Base-by-base conservation (phyloP, 2,888 invertebrate genomes). In the Oscheius sp. region DNA sequence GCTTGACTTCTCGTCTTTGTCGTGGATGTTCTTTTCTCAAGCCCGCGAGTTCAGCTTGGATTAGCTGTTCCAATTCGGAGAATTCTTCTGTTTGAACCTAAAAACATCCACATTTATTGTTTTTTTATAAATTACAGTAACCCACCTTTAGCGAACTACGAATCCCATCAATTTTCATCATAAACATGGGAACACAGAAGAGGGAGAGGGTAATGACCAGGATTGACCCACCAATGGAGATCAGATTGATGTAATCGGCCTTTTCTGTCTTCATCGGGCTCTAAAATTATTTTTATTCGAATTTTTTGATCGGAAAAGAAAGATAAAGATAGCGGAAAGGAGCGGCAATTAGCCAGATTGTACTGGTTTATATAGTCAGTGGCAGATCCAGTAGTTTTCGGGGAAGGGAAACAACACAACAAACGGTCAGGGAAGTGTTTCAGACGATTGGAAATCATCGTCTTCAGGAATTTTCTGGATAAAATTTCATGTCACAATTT, bases 61-160 rank as follows among this genome's bases (percentile, higher is more conserved):
- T 76, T 27, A 77, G 73, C 25, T 63, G 41, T 53, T 80, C 80
- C 53, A 80, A 46, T 0, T 74, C 76, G 13, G 70, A 21, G 52
- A 80, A 80, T 43, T 80, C 80, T 43, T 76, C 75, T 23, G 75
- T 76, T 25, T 80, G 76, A 5, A 64, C 74, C 64, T 76, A 27
- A 18, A 75, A 72, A 5, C 45, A 1, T 16, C 27, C 12, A 2
- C 27, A 25, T 27, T 29, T n/a, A 61, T 6, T 18, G 18, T 9
- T 6, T 55, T 55, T 55, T 55, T 6, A 58, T 55, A 25, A 29
- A 2, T 12, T 16, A 23, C 13, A 61, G 45, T 16, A n/a, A n/a
- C n/a, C n/a, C n/a, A 75, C 76, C 56, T 76, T 77, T n/a, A 80
- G 46, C 9, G 70, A 41, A 18, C 64, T 73, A 7, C 61, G 69